A percentile compares a stretch with the other conserved stretches of the same genome.
Conservation (phyloP, 2,113 vertebrate genomes). For the Rhombomys opimus region DNA sequence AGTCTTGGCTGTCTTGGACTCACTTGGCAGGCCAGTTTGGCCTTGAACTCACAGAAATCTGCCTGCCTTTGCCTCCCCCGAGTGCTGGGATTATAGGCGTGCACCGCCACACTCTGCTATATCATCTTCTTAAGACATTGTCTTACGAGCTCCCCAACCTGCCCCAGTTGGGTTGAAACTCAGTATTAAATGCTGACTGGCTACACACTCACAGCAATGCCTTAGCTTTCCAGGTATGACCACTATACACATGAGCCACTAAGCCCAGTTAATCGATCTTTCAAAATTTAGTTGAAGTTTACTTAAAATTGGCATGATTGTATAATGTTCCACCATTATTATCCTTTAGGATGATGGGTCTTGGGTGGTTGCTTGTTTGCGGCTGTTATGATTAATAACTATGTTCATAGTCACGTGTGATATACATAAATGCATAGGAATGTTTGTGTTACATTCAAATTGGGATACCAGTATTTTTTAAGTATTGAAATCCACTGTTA, state of each 20-base stretch:
- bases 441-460: neutral
- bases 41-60: too few species aligned
- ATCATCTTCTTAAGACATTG: neutral
- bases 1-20: too few species aligned
- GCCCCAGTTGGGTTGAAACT: neutral
- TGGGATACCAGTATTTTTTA: neutral
- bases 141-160: too few species aligned
- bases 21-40: too few species aligned
- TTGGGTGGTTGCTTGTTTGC: neutral
- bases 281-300: neutral
- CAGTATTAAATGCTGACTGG: neutral
- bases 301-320: neutral
- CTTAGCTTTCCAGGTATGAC: neutral
- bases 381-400: neutral
- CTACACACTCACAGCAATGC: neutral
- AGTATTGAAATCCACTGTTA: neutral
- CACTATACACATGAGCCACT: neutral
- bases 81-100: too few species aligned
- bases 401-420: neutral
- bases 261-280: neutral
- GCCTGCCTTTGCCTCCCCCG: too few species aligned
- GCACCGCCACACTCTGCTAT: neutral
- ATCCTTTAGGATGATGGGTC: neutral
- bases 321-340: neutral
- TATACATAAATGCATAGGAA: neutral